These are phyloP conservation scores for Chascanopsetta lugubris DNA, from an alignment of 2,113 vertebrate genomes.

Conservation along the genomic window DNA sequence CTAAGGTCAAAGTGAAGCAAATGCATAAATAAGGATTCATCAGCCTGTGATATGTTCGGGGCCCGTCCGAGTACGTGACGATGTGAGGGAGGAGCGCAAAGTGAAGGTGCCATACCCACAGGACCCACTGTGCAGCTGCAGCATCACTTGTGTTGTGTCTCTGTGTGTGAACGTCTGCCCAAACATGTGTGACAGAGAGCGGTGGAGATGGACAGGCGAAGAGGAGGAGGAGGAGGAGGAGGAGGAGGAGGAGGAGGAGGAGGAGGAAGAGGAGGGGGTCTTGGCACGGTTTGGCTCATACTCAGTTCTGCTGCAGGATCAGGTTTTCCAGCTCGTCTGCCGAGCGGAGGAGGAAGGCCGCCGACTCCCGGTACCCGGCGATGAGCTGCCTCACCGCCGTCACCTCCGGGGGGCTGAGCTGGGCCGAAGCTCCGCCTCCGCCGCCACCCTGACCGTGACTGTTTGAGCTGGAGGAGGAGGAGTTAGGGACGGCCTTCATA, in stretches of 20 bases:
- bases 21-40: slow-evolving; percentile 72
- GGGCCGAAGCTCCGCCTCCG: slow-evolving; percentile 91
- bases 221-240: slow-evolving; percentile 29
- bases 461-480: slow-evolving; percentile 89
- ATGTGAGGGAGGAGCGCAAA: slow-evolving; percentile 51
- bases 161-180: slow-evolving; percentile 52
- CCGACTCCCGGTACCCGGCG: slow-evolving; percentile 96
- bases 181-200: slow-evolving; percentile 45
- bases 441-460: slow-evolving; percentile 85
- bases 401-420: slow-evolving; percentile 96
- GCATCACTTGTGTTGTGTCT: slow-evolving; percentile 61
- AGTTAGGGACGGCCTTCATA: slow-evolving; percentile 95
- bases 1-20: slow-evolving; percentile 74
- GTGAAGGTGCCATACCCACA: slow-evolving; percentile 59
- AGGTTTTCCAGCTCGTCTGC: slow-evolving; percentile 99
- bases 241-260: slow-evolving; percentile 29
- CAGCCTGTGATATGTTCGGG: slow-evolving; percentile 62
- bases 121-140: slow-evolving; percentile 63
- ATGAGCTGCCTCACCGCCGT: slow-evolving; percentile 97
- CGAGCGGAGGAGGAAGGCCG: slow-evolving; percentile 95
- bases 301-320: slow-evolving; percentile 99
- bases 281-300: slow-evolving; percentile 46
- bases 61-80: slow-evolving; percentile 53
- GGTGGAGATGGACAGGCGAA: slow-evolving; percentile 42
- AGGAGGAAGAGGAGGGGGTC: slow-evolving; percentile 27